Percentiles rank a stretch among this genome's conserved stretches.
Evolutionary conservation across 1,140 invertebrate genomes (phyloP).

Genomic region (Vanessa atalanta): DNA sequence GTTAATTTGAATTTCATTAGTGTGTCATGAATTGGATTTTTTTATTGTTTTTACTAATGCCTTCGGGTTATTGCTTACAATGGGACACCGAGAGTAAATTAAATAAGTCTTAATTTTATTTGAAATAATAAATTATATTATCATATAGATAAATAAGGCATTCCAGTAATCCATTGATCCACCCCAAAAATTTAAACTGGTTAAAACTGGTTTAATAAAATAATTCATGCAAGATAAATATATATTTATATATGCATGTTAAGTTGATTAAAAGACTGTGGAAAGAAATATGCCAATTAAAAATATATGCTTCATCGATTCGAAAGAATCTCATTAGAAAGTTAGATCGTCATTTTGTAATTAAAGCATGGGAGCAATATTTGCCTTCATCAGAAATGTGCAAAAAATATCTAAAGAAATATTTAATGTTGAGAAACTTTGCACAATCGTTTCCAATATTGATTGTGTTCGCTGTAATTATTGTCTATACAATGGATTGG

Average conservation of each 20-base stretch:
- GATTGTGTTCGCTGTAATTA: conserved; percentile 6
- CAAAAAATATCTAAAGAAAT: conserved; percentile 19
- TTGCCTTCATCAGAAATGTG: neutral
- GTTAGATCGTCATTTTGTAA: neutral
- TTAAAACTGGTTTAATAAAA: too few relatives aligned
- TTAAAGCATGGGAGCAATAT: conserved; percentile 1
- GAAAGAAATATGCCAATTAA: conserved; percentile 4
- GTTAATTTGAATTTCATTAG: too few relatives aligned
- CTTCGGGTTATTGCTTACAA: too few relatives aligned
- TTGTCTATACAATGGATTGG: conserved; percentile 2
- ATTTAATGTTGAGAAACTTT: conserved; percentile 33
- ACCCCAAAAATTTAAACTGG: too few relatives aligned
- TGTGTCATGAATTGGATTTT: too few relatives aligned
- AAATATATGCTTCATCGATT: conserved; percentile 6
- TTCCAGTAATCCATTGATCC: too few relatives aligned
- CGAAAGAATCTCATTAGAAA: neutral
- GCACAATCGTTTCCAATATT: conserved; percentile 14
- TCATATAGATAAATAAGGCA: too few relatives aligned
- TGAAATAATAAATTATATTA: too few relatives aligned
- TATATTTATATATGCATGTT: neutral
- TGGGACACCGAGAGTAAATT: too few relatives aligned
- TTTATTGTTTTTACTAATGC: too few relatives aligned
- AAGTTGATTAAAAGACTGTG: neutral
- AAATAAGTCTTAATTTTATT: too few relatives aligned
- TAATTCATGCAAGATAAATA: too few relatives aligned